Percentiles rank a stretch among this genome's conserved stretches.
phyloP scores from a whole-genome alignment of 2,113 vertebrate genomes.

The Suricata suricatta region DNA sequence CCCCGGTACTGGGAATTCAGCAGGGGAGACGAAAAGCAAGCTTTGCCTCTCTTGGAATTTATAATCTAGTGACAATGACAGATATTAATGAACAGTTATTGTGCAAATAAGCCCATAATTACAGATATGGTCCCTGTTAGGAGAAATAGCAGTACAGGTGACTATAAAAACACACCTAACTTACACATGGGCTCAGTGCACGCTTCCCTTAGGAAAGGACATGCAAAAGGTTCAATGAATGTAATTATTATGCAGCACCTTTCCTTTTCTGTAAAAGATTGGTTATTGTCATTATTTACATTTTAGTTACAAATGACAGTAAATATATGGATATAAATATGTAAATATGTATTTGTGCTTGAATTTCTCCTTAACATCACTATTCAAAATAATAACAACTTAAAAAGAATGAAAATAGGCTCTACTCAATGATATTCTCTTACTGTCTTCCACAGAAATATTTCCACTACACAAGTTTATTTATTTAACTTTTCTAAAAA shows the following conservation, averaged over 20 bases:
- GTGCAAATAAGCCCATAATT: neutral
- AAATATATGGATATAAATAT: neutral
- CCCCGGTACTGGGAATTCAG: neutral
- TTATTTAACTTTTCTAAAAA: constrained; percentile 13
- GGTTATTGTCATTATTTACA: neutral
- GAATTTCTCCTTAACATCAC: neutral
- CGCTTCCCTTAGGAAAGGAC: neutral
- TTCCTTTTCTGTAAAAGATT: neutral
- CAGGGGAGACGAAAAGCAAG: neutral
- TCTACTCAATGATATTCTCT: neutral
- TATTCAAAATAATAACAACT: neutral
- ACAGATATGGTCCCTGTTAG: neutral
- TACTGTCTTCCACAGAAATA: neutral
- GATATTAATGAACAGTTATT: neutral
- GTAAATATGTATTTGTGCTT: neutral
- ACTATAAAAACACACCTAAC: neutral
- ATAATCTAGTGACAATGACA: neutral
- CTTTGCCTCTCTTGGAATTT: neutral
- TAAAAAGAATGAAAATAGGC: neutral
- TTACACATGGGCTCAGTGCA: neutral
- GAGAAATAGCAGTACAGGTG: neutral
- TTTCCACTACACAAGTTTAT: neutral
- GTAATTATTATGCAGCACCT: neutral
- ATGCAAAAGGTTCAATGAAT: neutral
- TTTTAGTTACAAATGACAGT: neutral